Evolutionary conservation across 2,113 vertebrate species (phyloP), one percentile per base, ranked within the genome.

Genomic region (Macaca nemestrina): DNA sequence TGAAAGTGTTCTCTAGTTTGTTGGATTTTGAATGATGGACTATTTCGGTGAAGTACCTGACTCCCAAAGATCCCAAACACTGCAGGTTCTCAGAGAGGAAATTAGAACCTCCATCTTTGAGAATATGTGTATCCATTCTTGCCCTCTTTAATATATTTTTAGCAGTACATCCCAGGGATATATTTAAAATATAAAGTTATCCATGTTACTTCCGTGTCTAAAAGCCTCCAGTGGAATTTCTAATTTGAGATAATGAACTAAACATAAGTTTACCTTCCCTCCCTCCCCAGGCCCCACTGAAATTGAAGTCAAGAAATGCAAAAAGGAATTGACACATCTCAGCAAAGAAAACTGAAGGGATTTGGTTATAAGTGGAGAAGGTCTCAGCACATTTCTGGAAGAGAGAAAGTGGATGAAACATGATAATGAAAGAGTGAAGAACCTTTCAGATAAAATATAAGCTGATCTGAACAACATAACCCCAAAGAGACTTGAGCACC

Each of bases 221-320:
- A 90, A 93, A 76, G 13, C 55, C 48, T 87, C 55, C 32, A 67
- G 18, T 55, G 76, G 64, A 23, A 67, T 72, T 89, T 94, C 48
- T 27, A 59, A 72, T 84, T 67, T 95, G 94, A 88, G 81, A 94
- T 84, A 76, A 96, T 93, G 72, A 38, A 96, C 94, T 97, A 30
- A 94, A 89, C 87, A 57, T 52, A 45, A 88, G 70, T 98, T 97
- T 97, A 35, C 81, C 55, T 97, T 68, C 81, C 92, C 93, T 97
- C 76, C 94, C 43, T 97, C 59, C 43, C 67, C 78, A 98, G 97
- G 97, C 98, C 97, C 90, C 98, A 97, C 84, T 97, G 97, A 98
- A 96, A 73, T 9, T 17, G 95, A 95, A 96, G 94, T 78, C 70
- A 85, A 97, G 95, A 90, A 93, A 97, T 22, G 5, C 68, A 76